Evolutionary conservation across 2,113 vertebrate species (phyloP).

Genomic region (Chamaetylas fuelleborni): DNA sequence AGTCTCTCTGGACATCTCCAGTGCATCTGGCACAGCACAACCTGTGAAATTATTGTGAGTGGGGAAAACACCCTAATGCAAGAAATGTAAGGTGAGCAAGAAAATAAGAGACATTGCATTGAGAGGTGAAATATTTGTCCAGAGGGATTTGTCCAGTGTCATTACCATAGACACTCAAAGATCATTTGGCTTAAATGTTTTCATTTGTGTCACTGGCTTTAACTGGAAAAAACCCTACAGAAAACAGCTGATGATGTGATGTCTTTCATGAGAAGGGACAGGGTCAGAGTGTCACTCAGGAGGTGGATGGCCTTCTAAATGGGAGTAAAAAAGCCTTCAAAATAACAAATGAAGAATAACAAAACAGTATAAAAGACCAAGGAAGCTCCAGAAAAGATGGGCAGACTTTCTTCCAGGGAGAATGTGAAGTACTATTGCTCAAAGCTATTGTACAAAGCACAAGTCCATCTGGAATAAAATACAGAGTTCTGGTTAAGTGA

Average conservation of each 20-base stretch:
- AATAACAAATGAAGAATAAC: background rate
- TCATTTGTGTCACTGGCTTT: background rate
- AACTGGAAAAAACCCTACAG: background rate
- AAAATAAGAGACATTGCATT: background rate
- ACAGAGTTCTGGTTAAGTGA: background rate
- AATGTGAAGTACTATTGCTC: background rate
- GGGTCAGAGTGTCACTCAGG: background rate
- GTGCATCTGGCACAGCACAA: background rate
- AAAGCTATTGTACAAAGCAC: background rate
- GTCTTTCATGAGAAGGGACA: background rate
- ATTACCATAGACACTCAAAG: background rate
- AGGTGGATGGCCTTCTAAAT: background rate
- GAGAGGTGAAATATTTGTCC: background rate
- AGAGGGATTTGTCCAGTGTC: background rate
- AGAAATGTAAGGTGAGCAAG: background rate
- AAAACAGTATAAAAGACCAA: background rate
- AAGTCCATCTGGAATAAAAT: background rate
- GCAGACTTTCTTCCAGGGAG: background rate
- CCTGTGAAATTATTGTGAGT: background rate
- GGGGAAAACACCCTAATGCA: background rate
- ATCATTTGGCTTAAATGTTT: background rate
- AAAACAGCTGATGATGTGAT: background rate
- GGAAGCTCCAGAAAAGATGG: background rate
- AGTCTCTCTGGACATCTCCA: background rate
- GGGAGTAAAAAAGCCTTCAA: background rate